Base-by-base conservation (phyloP, 1,140 invertebrate species). In the Palaemon carinicauda region DNA sequence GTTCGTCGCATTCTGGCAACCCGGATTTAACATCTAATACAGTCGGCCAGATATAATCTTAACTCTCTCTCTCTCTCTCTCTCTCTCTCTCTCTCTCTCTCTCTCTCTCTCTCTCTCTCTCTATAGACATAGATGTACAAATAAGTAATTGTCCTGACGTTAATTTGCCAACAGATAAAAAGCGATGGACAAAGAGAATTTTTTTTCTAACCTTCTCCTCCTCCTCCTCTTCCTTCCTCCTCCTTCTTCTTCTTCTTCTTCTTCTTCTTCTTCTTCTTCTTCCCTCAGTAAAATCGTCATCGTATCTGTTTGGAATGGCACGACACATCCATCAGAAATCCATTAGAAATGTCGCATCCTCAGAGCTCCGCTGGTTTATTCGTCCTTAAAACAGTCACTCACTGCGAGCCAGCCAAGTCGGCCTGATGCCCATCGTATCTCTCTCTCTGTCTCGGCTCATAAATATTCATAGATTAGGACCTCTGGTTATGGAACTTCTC, bases 401-500 rank as follows among this genome's bases (percentile, higher is more conserved):
- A 9, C n/a, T 60, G 56, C 29, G 60, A 69, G 21, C 21, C 21
- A 69, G 21, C 21, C 21, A 69, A 69, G 29, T 27, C 19, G 12
- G 29, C 21, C 21, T 27, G 14, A 21, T 69, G 60, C 60, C 60
- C 29, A 69, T 29, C 60, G 60, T 41, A 41, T 41, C 41, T 41
- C 41, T 29, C n/a, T 69, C 29, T 27, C 29, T 29, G 19, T 69
- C 21, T 69, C 60, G 14, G 21, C 60, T 69, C 60, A 69, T 69
- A 69, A 69, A 69, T 69, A 69, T 69, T 69, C 60, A 69, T 69
- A 24, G n/a, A 69, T 29, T 29, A 69, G 60, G 60, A 69, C 60
- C 60, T 29, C 12, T n/a, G 60, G 60, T 69, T 69, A 69, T 69
- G 60, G 29, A 69, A 69, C 60, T 14, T 29, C 60, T 69, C 60